Percentiles rank a stretch among this genome's conserved stretches.
phyloP scores from a whole-genome alignment of 2,888 invertebrate species.

The Caenorhabditis sulstoni region DNA sequence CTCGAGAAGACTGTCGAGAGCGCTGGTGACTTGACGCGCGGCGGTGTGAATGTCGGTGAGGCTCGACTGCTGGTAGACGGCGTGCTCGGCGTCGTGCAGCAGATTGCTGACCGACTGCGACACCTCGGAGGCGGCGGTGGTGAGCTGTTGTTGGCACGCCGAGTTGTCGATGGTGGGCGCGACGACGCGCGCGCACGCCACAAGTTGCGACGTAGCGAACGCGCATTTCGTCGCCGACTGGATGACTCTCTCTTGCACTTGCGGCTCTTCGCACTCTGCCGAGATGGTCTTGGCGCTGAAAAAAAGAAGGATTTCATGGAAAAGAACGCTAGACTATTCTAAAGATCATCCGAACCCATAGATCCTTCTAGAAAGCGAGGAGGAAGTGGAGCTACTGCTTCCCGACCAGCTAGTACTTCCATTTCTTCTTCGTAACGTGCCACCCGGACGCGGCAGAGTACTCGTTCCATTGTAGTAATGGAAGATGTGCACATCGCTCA shows the following conservation, averaged over 20 bases:
- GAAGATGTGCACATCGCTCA: slow-evolving; percentile 63
- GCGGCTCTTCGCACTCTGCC: slow-evolving; percentile 88
- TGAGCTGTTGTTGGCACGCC: slow-evolving; percentile 89
- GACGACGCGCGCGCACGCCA: slow-evolving; percentile 84
- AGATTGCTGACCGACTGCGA: slow-evolving; percentile 91
- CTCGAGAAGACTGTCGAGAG: slow-evolving; percentile 90
- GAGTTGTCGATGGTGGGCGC: slow-evolving; percentile 84
- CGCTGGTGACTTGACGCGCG: slow-evolving; percentile 86
- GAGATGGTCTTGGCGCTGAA: slow-evolving; percentile 95
- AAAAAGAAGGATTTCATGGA: slow-evolving; percentile 10
- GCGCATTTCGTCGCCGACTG: slow-evolving; percentile 97
- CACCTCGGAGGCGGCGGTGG: slow-evolving; percentile 90
- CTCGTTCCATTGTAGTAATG: slow-evolving; percentile 59
- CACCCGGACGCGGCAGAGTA: slow-evolving; percentile 20
- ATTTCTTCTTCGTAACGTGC: slow-evolving; percentile 20
- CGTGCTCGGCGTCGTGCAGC: slow-evolving; percentile 84
- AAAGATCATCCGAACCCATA: slow-evolving; percentile 11
- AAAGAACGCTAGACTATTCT: background rate
- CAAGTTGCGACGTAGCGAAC: slow-evolving; percentile 95
- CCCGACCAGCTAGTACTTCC: slow-evolving; percentile 44
- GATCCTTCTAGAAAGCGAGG: slow-evolving; percentile 24
- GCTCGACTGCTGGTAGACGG: slow-evolving; percentile 63
- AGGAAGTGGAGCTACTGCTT: slow-evolving; percentile 35
- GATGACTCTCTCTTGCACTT: slow-evolving; percentile 85
- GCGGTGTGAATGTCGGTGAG: slow-evolving; percentile 88